Percentiles rank a stretch among this genome's conserved stretches.
phyloP scores from a whole-genome alignment of 2,113 vertebrate species.

The Ondatra zibethicus region DNA sequence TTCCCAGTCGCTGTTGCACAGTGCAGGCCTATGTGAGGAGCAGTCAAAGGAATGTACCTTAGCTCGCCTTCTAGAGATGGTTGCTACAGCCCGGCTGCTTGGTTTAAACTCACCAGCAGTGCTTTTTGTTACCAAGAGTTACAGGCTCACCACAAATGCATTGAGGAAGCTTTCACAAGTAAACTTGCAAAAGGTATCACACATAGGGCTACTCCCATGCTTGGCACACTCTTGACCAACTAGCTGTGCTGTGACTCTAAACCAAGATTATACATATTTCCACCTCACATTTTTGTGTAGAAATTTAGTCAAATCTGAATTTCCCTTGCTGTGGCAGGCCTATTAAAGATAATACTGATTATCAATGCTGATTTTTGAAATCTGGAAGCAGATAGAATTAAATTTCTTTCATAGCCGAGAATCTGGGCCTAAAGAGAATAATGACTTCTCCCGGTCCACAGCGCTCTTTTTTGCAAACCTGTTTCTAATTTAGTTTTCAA shows the following conservation, averaged over 20 bases:
- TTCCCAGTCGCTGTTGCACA: background rate
- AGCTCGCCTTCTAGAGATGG: background rate
- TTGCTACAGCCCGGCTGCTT: background rate
- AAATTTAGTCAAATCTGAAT: background rate
- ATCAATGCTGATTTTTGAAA: conserved; percentile 18
- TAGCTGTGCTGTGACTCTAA: background rate
- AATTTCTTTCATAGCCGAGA: background rate
- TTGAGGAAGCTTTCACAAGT: background rate
- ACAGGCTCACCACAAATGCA: background rate
- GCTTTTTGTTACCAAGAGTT: background rate
- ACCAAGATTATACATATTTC: background rate
- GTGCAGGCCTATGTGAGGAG: background rate
- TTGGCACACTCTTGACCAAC: background rate
- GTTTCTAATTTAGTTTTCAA: background rate
- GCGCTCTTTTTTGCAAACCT: background rate
- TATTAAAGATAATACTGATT: background rate
- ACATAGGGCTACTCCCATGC: background rate
- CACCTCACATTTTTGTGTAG: background rate
- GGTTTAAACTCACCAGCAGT: conserved; percentile 15
- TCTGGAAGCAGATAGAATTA: background rate
- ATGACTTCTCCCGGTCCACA: background rate
- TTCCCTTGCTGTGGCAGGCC: background rate
- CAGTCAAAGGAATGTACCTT: background rate
- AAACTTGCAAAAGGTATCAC: background rate
- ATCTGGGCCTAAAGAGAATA: background rate